phyloP scores from a whole-genome alignment of 1,140 invertebrate species.

The Papilio polytes region DNA sequence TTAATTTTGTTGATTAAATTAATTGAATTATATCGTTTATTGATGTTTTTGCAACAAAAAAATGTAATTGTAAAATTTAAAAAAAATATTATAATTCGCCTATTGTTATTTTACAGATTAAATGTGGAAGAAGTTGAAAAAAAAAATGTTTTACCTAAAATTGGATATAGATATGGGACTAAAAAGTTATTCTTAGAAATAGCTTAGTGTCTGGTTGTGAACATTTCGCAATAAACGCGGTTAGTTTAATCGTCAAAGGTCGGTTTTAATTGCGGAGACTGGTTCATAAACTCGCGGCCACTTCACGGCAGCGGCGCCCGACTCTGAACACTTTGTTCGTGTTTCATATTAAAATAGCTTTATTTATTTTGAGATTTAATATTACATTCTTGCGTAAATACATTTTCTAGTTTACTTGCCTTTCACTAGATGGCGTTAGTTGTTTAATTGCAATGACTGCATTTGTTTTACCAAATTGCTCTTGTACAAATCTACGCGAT shows the following conservation, averaged over 20 bases:
- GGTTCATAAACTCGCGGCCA: conserved; percentile 40
- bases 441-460: background rate
- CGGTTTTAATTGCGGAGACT: conserved; percentile 46
- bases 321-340: conserved; percentile 11
- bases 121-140: too few relatives aligned
- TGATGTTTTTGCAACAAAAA: background rate
- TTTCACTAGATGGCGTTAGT: conserved; percentile 2
- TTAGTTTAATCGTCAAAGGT: conserved; percentile 44
- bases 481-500: background rate
- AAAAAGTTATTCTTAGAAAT: background rate
- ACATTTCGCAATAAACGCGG: conserved; percentile 43
- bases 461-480: background rate
- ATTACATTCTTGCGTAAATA: conserved; percentile 1
- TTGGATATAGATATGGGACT: background rate
- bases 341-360: conserved; percentile 23
- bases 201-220: conserved; percentile 13
- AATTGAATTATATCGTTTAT: background rate
- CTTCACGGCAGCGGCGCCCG: background rate
- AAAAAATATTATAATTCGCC: too few relatives aligned
- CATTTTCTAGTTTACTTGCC: background rate
- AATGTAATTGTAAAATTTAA: too few relatives aligned
- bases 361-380: conserved; percentile 25
- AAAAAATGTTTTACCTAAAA: too few relatives aligned
- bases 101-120: too few relatives aligned
- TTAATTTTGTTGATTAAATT: background rate